Evolutionary conservation across 1,140 invertebrate species (phyloP), one percentile per base, ranked within the genome.

Genomic region (Proales similis): DNA sequence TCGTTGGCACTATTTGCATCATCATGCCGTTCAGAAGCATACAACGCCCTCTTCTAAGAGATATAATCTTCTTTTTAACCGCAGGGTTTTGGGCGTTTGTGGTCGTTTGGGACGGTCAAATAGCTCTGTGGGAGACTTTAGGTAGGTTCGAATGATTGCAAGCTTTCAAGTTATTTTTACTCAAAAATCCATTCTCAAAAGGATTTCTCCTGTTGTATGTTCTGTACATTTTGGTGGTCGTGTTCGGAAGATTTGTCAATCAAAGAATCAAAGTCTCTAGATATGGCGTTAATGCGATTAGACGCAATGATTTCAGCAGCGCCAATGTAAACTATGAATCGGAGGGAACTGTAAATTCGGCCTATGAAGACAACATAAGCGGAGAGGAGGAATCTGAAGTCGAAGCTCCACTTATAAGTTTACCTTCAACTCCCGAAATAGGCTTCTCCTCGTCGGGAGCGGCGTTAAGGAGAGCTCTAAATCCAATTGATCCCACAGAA

Each of bases 11-110:
- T 4, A 79, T 86, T 2, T 76, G 80, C 19, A 65, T 83, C 9
- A 70, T 74, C 33, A 70, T 74, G 9, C 82, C 83, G 0, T 86
- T 86, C 70, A 72, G 78, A 46, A 68, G 80, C 17, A 77, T 79
- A 70, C 66, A 80, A 64, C 71, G 80, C 38, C 81, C 81, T 20
- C 79, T 85, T 65, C 68, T 85, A 20, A 72, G 85, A n/a, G 84
- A 86, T 70, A 74, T 81, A 7, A 74, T 77, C 29, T 86, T 85
- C 70, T 85, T 83, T 67, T 70, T 84, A 6, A 65, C 74, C 12
- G 77, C 82, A 17, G 70, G 76, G 0, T 78, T 72, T 53, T 79
- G 78, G 72, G 71, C 77, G 4, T 79, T 80, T 64, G 70, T 67
- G 24, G 67, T 80, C 4, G 65, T 76, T 26, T 77, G 74, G 65